Evolutionary conservation across 2,797 vertebrate genomes (phyloP).

Genomic region (Champsocephalus gunnari): DNA sequence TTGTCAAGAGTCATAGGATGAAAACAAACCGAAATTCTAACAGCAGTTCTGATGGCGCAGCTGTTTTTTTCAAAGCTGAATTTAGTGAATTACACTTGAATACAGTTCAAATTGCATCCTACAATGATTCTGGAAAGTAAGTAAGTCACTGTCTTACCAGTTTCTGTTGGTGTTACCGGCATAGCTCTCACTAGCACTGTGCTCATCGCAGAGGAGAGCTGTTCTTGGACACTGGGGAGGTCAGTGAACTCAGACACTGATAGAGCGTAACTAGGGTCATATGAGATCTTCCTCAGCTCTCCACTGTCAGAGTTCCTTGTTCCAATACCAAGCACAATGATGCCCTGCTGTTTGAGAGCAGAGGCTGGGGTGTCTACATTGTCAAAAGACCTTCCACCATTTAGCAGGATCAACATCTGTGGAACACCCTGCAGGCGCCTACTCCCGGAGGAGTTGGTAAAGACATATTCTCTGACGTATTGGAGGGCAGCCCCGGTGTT

Average conservation of each 20-base stretch:
- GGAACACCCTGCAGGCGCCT: constrained; percentile 53
- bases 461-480: constrained; percentile 64
- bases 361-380: constrained; percentile 49
- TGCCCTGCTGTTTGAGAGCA: constrained; percentile 55
- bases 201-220: constrained; percentile 46
- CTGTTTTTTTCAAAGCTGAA: neutral
- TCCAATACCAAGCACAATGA: constrained; percentile 56
- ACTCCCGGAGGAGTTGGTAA: constrained; percentile 62
- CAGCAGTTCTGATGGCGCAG: too few species aligned
- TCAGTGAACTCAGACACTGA: constrained; percentile 58
- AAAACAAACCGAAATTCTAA: neutral
- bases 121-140: too few species aligned
- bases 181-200: constrained; percentile 28
- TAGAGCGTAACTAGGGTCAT: constrained; percentile 42
- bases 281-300: constrained; percentile 62
- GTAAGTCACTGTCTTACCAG: constrained; percentile 57
- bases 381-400: constrained; percentile 73
- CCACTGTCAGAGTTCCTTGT: constrained; percentile 66
- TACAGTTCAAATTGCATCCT: neutral
- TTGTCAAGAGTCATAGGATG: too few species aligned
- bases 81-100: neutral
- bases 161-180: constrained; percentile 48
- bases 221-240: constrained; percentile 60
- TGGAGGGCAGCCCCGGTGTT: constrained; percentile 70
- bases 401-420: constrained; percentile 54